Conservation (phyloP, 2,113 vertebrate species). For the Mystacornis crossleyi region DNA sequence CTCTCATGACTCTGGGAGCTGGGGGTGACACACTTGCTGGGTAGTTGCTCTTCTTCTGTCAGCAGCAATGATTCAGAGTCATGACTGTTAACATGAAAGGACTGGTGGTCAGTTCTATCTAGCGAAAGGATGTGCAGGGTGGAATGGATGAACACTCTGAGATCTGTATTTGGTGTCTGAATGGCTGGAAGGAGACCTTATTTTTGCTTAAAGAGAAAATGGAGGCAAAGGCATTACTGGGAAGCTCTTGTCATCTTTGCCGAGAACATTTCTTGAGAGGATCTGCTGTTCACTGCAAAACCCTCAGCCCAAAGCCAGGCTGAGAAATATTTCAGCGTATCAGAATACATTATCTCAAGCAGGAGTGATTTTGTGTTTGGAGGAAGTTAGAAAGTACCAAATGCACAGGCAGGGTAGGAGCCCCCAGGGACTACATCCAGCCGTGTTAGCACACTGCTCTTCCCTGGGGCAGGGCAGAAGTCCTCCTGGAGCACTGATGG, state of each 20-base stretch:
- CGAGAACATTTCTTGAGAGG: not conserved
- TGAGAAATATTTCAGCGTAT: not conserved
- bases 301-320: not conserved
- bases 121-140: not conserved
- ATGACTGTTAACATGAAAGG: not conserved
- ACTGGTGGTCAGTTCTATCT: not conserved
- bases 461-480: not conserved
- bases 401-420: not conserved
- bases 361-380: not conserved
- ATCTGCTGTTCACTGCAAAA: not conserved
- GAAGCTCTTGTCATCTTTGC: not conserved
- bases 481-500: not conserved
- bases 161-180: not conserved
- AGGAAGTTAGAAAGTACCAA: not conserved
- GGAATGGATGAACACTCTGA: not conserved
- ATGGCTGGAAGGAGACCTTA: not conserved
- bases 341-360: not conserved
- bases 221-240: not conserved
- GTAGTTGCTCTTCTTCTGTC: not conserved
- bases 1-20: not conserved
- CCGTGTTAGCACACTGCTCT: not conserved
- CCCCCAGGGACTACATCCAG: not conserved
- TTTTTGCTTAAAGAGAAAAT: not conserved
- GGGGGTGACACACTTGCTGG: not conserved
- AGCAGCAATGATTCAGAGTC: not conserved